Evolutionary conservation across 92 coral and sea anemone species (phyloP).

Genomic region (Umimayanthus kanabou): DNA sequence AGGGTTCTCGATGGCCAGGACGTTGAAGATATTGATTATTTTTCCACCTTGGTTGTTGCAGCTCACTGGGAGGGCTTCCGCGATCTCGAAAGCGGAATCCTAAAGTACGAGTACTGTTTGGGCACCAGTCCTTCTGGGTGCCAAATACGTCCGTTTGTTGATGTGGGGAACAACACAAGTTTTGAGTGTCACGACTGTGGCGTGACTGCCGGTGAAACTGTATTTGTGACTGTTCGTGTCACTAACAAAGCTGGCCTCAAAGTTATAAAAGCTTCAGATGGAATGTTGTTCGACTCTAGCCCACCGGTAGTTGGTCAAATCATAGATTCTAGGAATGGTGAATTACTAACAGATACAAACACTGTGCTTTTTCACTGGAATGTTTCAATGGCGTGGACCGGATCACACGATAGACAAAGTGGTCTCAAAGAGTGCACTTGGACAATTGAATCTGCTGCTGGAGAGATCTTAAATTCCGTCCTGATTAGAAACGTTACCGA

Average conservation of each 20-base stretch:
- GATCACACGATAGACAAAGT: neutral
- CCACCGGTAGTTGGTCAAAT: neutral
- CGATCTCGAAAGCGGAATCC: slow-evolving; percentile 77
- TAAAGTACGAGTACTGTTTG: slow-evolving; percentile 54
- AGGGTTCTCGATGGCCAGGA: slow-evolving; percentile 60
- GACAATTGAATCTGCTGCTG: neutral
- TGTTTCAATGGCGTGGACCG: neutral
- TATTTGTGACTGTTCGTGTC: slow-evolving; percentile 43
- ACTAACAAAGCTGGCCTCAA: slow-evolving; percentile 45
- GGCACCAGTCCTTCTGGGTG: slow-evolving; percentile 72
- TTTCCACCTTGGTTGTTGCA: slow-evolving; percentile 41
- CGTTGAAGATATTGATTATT: slow-evolving; percentile 53
- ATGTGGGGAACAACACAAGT: neutral
- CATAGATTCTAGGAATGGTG: neutral
- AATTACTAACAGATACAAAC: neutral
- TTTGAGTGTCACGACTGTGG: slow-evolving; percentile 8
- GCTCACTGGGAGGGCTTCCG: slow-evolving; percentile 69
- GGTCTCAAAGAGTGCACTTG: neutral
- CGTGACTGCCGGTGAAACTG: slow-evolving; percentile 18
- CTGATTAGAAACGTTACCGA: neutral
- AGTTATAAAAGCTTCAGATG: neutral
- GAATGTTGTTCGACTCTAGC: neutral
- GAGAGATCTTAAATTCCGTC: neutral
- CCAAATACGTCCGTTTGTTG: slow-evolving; percentile 41
- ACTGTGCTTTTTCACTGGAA: neutral